Evolutionary conservation across 2,113 vertebrate genomes (phyloP).

Genomic region (Hucho hucho): DNA sequence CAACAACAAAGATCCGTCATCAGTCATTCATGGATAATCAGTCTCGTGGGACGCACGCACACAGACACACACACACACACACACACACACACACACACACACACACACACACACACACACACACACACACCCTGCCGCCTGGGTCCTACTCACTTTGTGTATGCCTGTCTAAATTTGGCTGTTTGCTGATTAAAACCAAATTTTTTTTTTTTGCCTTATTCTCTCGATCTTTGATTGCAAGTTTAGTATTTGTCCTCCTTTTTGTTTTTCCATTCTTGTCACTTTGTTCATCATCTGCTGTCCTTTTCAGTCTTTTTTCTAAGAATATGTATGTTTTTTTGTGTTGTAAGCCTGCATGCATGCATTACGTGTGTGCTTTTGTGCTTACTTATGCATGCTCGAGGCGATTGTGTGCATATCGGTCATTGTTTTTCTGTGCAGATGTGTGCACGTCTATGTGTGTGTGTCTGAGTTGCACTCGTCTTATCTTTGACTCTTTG

Average conservation of each 20-base stretch:
- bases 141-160: conserved; percentile 61
- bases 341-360: conserved; percentile 49
- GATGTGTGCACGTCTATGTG: conserved; percentile 10
- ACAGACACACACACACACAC: conserved; percentile 25
- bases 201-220: conserved; percentile 19
- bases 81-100: conserved; percentile 18
- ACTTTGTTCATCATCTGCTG: conserved; percentile 67
- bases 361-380: conserved; percentile 28
- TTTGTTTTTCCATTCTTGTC: conserved; percentile 59
- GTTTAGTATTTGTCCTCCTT: conserved; percentile 42
- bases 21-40: conserved; percentile 78
- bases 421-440: conserved; percentile 15
- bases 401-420: no score
- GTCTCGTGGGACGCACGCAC: conserved; percentile 63
- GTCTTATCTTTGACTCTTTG: no score
- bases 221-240: conserved; percentile 22
- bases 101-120: conserved; percentile 20
- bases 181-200: conserved; percentile 63
- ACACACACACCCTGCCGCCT: background rate
- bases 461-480: background rate
- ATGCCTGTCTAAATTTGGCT: conserved; percentile 69
- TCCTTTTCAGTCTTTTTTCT: conserved; percentile 59
- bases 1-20: conserved; percentile 74
- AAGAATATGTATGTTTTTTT: conserved; percentile 58
- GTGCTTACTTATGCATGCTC: no score